Percentiles rank a stretch among this genome's conserved stretches.
These are phyloP conservation scores for Hyphantria cunea DNA, from an alignment of 1,140 invertebrate species.

Conservation along the genomic window DNA sequence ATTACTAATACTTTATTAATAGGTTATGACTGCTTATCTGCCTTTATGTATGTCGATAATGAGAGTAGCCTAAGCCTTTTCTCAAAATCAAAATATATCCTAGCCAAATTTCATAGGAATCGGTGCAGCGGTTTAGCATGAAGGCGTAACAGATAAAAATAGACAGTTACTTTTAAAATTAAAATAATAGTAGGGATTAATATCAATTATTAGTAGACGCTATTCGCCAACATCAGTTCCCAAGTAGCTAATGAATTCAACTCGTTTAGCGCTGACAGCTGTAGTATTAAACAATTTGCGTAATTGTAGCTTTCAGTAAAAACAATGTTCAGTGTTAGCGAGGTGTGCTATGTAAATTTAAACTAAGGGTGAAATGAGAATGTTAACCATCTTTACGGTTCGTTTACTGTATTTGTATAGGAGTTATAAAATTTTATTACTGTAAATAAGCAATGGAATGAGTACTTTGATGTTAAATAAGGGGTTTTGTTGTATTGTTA, in stretches of 20 bases:
- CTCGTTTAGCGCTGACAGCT: conserved; percentile 39
- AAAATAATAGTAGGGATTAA: too few relatives aligned
- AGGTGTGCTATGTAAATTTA: conserved; percentile 45
- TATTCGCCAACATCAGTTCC: conserved; percentile 2
- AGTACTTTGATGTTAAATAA: conserved; percentile 16
- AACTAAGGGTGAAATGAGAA: conserved; percentile 18
- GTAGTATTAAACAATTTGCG: conserved; percentile 59
- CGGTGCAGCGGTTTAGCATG: too few relatives aligned
- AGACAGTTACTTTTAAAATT: too few relatives aligned
- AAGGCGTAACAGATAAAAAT: too few relatives aligned
- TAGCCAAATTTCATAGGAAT: too few relatives aligned
- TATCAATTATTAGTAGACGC: conserved; percentile 1
- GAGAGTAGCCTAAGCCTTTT: too few relatives aligned
- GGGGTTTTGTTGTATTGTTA: not conserved
- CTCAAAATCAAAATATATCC: too few relatives aligned
- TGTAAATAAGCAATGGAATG: conserved; percentile 33
- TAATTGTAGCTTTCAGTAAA: conserved; percentile 55
- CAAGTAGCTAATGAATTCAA: conserved; percentile 1
- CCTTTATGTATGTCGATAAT: too few relatives aligned
- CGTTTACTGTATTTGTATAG: conserved; percentile 17
- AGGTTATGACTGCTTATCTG: too few relatives aligned
- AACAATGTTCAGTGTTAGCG: conserved; percentile 42
- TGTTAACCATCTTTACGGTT: conserved; percentile 23
- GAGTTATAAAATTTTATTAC: conserved; percentile 30
- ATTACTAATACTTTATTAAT: too few relatives aligned